phyloP scores from a whole-genome alignment of 1,140 invertebrate species.

The Zaprionus vittiger region DNA sequence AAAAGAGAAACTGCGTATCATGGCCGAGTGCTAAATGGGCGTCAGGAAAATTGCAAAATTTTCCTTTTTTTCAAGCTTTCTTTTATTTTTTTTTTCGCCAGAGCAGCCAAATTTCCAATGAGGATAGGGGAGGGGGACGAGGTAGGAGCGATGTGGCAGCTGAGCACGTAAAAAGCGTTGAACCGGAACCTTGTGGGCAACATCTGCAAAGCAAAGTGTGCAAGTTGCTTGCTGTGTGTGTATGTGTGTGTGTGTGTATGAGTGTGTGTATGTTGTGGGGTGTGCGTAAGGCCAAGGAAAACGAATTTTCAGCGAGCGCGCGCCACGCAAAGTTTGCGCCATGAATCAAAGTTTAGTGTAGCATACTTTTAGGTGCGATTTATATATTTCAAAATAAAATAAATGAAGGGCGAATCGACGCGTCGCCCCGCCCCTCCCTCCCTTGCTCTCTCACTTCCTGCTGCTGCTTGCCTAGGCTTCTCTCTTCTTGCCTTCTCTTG shows the following conservation, averaged over 20 bases:
- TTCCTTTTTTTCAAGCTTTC: conserved; percentile 30
- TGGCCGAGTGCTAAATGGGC: conserved; percentile 80
- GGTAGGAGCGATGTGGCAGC: conserved; percentile 61
- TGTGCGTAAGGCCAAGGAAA: conserved; percentile 71
- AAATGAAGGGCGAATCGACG: conserved; percentile 72
- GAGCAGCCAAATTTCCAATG: conserved; percentile 38
- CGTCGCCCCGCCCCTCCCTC: neutral
- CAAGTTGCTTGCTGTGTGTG: conserved; percentile 25
- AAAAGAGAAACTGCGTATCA: conserved; percentile 82
- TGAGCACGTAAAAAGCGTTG: conserved; percentile 81
- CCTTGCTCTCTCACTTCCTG: conserved; percentile 4
- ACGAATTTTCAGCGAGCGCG: conserved; percentile 76
- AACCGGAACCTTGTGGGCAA: conserved; percentile 81
- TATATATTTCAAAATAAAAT: conserved; percentile 83
- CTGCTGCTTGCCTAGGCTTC: neutral
- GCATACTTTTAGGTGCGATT: conserved; percentile 82
- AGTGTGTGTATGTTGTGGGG: conserved; percentile 23
- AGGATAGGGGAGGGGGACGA: neutral
- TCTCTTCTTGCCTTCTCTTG: too few relatives aligned
- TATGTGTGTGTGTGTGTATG: conserved; percentile 24
- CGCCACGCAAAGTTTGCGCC: conserved; percentile 73
- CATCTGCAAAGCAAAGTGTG: conserved; percentile 65
- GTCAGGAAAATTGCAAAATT: conserved; percentile 75
- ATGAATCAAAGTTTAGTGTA: conserved; percentile 83
- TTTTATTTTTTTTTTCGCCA: conserved; percentile 20